These are phyloP conservation scores for Saccopteryx leptura DNA, from an alignment of 2,113 vertebrate species.

Conservation along the genomic window DNA sequence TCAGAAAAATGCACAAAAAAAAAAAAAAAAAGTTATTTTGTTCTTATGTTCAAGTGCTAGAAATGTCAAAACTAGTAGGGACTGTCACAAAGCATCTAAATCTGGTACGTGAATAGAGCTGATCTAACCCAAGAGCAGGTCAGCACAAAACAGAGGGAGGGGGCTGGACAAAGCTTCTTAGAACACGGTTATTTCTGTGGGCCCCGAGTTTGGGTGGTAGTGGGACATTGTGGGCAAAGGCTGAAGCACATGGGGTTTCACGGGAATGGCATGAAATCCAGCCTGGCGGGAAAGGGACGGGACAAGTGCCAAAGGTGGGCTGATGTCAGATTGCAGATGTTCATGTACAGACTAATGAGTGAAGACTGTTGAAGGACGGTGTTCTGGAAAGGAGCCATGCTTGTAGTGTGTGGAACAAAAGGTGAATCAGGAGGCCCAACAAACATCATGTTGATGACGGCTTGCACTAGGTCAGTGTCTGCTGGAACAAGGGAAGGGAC, in stretches of 20 bases:
- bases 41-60: not conserved
- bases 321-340: not conserved
- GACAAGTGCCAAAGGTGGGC: not conserved
- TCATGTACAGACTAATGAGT: not conserved
- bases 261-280: not conserved
- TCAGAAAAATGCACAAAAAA: no score
- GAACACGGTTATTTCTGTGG: no score
- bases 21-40: not conserved
- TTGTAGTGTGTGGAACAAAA: not conserved
- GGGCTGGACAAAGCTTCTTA: not conserved
- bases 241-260: not conserved
- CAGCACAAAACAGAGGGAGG: not conserved
- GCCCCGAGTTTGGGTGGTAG: not conserved
- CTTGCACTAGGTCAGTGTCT: not conserved
- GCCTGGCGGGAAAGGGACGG: no score
- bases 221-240: not conserved
- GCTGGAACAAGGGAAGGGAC: not conserved
- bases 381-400: not conserved
- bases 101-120: not conserved
- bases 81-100: not conserved
- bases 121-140: accelerated
- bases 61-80: not conserved
- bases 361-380: not conserved
- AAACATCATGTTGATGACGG: not conserved
- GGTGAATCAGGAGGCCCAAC: not conserved